Percentiles rank a stretch among this genome's conserved stretches.
Conservation (phyloP, 2,113 vertebrate species). For the Tragelaphus imberbis region DNA sequence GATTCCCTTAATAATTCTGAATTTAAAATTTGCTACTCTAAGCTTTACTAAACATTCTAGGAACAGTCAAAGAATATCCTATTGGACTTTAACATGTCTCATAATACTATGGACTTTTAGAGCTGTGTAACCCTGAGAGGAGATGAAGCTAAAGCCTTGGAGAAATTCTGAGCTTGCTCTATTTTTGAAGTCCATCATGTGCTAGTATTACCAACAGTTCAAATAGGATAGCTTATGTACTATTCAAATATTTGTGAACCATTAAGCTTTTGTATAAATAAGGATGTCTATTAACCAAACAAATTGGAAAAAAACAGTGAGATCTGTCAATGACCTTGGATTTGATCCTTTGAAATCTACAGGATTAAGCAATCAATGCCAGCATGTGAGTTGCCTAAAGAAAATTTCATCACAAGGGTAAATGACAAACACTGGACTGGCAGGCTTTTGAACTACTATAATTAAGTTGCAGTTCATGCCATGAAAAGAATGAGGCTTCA, state of each 20-base stretch:
- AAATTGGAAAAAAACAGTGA: constrained; percentile 23
- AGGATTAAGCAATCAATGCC: background rate
- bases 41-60: background rate
- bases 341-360: constrained; percentile 25
- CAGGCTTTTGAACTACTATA: constrained; percentile 21
- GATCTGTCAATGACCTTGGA: background rate
- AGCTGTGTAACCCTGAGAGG: background rate
- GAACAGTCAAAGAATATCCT: background rate
- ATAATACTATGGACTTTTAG: background rate
- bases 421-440: constrained; percentile 23
- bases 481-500: constrained; percentile 23
- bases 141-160: background rate
- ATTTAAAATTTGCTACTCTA: background rate
- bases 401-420: constrained; percentile 16
- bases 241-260: constrained; percentile 51
- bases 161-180: background rate
- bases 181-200: background rate
- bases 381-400: background rate
- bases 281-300: constrained; percentile 34
- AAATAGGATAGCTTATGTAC: background rate
- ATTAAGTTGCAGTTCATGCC: background rate
- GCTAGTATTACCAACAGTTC: background rate
- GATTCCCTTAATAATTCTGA: constrained; percentile 23
- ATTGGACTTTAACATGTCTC: background rate
- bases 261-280: constrained; percentile 47